Evolutionary conservation across 1,140 invertebrate species (phyloP), one percentile per base, ranked within the genome.

Genomic region (Copidosoma floridanum): DNA sequence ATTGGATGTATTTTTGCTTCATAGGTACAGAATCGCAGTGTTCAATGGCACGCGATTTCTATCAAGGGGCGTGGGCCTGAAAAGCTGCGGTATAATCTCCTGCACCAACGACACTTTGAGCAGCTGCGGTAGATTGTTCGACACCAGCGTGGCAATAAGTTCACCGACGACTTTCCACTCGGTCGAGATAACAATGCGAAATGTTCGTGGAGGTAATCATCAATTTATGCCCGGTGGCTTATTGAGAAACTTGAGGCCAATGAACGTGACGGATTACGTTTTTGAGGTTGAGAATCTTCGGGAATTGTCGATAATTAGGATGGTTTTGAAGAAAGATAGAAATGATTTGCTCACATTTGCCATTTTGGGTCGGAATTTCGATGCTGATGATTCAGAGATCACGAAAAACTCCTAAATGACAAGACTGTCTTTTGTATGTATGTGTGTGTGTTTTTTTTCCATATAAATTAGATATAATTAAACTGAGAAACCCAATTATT

Each of bases 51-150:
- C 79, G 0, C 75, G 82, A 11, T 68, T 71, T 3, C 78, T 75
- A 50, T 57, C 63, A n/a, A n/a, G n/a, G 20, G 68, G 69, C 3
- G 23, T 69, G 1, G 71, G 68, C 2, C 72, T 79, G 27, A 80
- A 79, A 11, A 81, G 81, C 24, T 85, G 85, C 53, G 74, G 75
- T 2, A 41, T 85, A 0, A 71, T 84, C 16, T 75, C 80, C 6
- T 85, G 84, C 61, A 66, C 65, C 3, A 75, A 80, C 23, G 60
- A 76, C 11, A 74, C 74, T 3, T 4, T 53, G 0, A 11, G 40
- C 2, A n/a, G 40, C 8, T 63, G 61, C 26, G 43, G 32, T 4
- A 21, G 48, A 23, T 6, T 63, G 14, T 21, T 57, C 14, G 27
- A 51, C 41, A 2, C 5, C 2, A 35, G 24, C 18, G 10, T 2